Evolutionary conservation across 2,888 invertebrate species (phyloP), one percentile per base, ranked within the genome.

Genomic region (Eupithecia abbreviata): DNA sequence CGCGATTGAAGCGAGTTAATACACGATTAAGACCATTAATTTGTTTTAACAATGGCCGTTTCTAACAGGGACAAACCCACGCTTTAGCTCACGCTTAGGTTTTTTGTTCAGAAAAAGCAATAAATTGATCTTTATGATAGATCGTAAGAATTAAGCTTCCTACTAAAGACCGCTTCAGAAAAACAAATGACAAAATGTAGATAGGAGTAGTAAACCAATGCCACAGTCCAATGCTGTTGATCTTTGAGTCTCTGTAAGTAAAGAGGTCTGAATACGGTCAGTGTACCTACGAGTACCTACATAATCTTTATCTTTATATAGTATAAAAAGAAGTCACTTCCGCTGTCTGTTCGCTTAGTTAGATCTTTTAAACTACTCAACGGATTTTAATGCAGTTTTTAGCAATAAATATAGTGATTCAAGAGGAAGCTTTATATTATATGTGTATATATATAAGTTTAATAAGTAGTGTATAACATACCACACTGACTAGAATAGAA

Each of bases 11-110:
- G 4, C 30, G 47, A 47, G 69, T 18, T 69, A 45, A 47, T 69
- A 47, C 69, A 47, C 69, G 69, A 69, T 69, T 47, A 69, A 47
- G 47, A 49, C 45, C 69, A 69, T 49, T 47, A 69, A 69, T 69
- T 69, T 68, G 47, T 67, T 68, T 18, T 30, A 69, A 69, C 69
- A 69, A 69, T 69, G 13, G 69, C 30, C 45, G 45, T 66, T 15
- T 69, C 30, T 30, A 47, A 13, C 47, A 45, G 18, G 69, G 69
- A 45, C 10, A 49, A 47, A 45, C 69, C 69, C 69, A 69, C 69
- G 69, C 69, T n/a, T n/a, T n/a, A n/a, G n/a, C n/a, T n/a, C n/a
- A n/a, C n/a, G n/a, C n/a, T n/a, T 49, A 12, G 10, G 47, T 69
- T 69, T 69, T 69, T 69, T 69, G 47, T 49, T 69, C 2, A 13